These are phyloP conservation scores for Astreopora myriophthalma DNA, from an alignment of 64 coral and sea anemone genomes.

Conservation along the genomic window DNA sequence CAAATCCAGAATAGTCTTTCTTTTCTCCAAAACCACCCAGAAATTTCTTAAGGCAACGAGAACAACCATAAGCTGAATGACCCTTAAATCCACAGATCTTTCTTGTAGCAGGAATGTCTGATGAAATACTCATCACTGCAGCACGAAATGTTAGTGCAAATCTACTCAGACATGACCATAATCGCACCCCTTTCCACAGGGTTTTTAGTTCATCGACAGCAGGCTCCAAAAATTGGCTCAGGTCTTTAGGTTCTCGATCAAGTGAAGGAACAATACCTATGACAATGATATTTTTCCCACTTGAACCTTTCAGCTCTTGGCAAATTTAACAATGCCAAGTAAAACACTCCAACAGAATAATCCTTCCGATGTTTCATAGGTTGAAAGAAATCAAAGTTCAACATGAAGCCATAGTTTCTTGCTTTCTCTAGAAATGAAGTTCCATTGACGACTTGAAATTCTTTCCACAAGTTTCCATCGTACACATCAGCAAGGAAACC, in stretches of 20 bases:
- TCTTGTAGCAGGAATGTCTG: slow-evolving; percentile 33
- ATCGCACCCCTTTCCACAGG: slow-evolving; percentile 34
- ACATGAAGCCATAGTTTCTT: slow-evolving; percentile 16
- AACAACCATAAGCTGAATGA: slow-evolving; percentile 20
- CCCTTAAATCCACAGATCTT: slow-evolving; percentile 41
- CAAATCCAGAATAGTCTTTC: slow-evolving; percentile 45
- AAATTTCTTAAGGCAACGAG: slow-evolving; percentile 10
- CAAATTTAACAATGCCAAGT: not conserved
- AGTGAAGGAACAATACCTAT: slow-evolving; percentile 26
- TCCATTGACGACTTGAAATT: slow-evolving; percentile 18
- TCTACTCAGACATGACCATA: slow-evolving; percentile 3
- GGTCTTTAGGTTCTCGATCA: not conserved
- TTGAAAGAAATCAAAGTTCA: slow-evolving; percentile 34
- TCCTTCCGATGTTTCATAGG: slow-evolving; percentile 28
- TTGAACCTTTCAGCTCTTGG: slow-evolving; percentile 28
- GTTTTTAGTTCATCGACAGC: slow-evolving; percentile 40
- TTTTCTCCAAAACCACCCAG: slow-evolving; percentile 39
- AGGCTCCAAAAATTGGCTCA: slow-evolving; percentile 44
- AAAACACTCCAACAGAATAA: not conserved
- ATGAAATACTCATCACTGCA: slow-evolving; percentile 1
- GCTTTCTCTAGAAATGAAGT: not conserved
- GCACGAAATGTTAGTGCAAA: slow-evolving; percentile 31
- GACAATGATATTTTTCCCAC: slow-evolving; percentile 14
- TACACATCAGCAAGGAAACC: slow-evolving; percentile 36
- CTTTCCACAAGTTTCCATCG: slow-evolving; percentile 38